Percentiles rank a stretch among this genome's conserved stretches.
Conservation (phyloP, 2,888 invertebrate genomes). For the Rotaria sp. region DNA sequence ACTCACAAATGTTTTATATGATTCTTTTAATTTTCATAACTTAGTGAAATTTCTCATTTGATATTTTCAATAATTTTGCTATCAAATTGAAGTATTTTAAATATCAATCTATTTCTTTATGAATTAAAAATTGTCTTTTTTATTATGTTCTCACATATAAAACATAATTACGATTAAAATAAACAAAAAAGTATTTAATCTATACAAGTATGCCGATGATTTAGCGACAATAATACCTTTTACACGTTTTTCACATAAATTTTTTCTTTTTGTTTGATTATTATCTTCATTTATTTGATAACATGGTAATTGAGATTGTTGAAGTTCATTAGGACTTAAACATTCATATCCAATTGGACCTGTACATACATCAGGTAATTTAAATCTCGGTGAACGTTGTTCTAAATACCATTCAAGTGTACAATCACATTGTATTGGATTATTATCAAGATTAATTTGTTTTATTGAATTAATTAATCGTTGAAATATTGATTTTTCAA, state of each 20-base stretch:
- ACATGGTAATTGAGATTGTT: neutral
- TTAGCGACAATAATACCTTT: neutral
- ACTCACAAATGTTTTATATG: too few relatives aligned
- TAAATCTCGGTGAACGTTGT: neutral
- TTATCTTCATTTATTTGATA: neutral
- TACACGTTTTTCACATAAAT: neutral
- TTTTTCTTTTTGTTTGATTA: neutral
- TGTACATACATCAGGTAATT: constrained; percentile 8
- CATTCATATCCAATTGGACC: constrained; percentile 20
- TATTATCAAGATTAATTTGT: neutral
- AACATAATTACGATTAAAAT: neutral
- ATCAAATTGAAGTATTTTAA: too few relatives aligned
- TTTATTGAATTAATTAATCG: neutral
- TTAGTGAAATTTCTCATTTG: too few relatives aligned
- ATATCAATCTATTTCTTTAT: too few relatives aligned
- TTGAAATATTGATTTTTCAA: neutral
- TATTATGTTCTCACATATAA: neutral
- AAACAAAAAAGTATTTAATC: neutral
- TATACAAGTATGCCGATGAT: neutral
- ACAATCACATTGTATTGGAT: constrained; percentile 28
- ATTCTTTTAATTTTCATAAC: too few relatives aligned
- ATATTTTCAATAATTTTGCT: too few relatives aligned
- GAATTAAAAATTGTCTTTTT: neutral
- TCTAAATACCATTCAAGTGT: constrained; percentile 9
- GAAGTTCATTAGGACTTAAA: constrained; percentile 3